These are phyloP conservation scores for Lagorchestes hirsutus DNA, from an alignment of 2,797 vertebrate species.

Conservation along the genomic window DNA sequence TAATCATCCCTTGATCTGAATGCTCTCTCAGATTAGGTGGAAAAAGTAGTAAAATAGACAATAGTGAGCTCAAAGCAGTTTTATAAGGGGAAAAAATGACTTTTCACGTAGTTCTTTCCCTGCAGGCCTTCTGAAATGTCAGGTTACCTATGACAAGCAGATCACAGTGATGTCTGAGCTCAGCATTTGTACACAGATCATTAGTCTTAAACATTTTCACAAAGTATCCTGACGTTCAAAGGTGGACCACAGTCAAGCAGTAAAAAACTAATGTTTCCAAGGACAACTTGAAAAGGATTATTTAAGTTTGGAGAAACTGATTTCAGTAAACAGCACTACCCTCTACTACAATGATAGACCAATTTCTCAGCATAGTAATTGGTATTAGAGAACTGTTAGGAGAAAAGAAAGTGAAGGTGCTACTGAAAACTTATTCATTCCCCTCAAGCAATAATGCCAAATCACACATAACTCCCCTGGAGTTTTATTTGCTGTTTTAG, in stretches of 20 bases:
- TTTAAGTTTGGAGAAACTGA: not conserved
- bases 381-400: not conserved
- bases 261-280: not conserved
- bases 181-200: conserved; percentile 5
- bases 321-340: not conserved
- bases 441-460: not conserved
- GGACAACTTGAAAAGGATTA: not conserved
- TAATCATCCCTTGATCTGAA: not conserved
- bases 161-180: not conserved
- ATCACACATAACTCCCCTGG: not conserved
- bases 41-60: not conserved
- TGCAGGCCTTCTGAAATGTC: not conserved
- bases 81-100: not conserved
- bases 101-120: not conserved
- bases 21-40: not conserved
- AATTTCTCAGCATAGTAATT: not conserved
- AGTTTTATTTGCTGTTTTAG: not conserved
- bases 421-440: not conserved
- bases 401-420: not conserved
- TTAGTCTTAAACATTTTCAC: not conserved
- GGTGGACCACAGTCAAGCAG: not conserved
- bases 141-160: not conserved
- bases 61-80: not conserved
- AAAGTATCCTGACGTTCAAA: not conserved
- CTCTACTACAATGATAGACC: not conserved